These are phyloP conservation scores for Andrena camellia DNA, from an alignment of 2,888 invertebrate genomes.

Conservation along the genomic window DNA sequence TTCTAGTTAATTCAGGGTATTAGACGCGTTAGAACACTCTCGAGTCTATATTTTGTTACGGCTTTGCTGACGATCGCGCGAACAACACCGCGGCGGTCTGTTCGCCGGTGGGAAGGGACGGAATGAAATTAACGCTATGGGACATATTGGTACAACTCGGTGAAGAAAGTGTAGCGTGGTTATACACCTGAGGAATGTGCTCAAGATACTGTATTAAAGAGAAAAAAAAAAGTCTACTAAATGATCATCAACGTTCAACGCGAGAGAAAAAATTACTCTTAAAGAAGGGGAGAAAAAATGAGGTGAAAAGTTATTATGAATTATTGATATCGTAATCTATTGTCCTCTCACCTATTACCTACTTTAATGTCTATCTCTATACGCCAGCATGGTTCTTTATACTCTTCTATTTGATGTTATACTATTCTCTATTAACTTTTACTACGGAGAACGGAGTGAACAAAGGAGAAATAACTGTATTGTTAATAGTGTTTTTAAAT, in stretches of 20 bases:
- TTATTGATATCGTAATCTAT: conserved; percentile 83
- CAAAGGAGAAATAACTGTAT: conserved; percentile 62
- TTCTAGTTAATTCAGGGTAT: background rate
- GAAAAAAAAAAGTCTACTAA: conserved; percentile 82
- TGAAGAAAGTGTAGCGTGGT: conserved; percentile 84
- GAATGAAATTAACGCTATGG: conserved; percentile 38
- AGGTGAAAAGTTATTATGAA: conserved; percentile 79
- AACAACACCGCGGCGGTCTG: conserved; percentile 18
- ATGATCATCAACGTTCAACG: conserved; percentile 80
- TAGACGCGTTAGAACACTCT: background rate
- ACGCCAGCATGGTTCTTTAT: conserved; percentile 83
- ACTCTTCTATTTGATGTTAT: conserved; percentile 84
- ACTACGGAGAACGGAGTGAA: conserved; percentile 70
- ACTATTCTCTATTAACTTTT: conserved; percentile 82
- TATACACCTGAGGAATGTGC: conserved; percentile 85
- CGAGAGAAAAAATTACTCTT: conserved; percentile 78
- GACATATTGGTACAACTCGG: conserved; percentile 84
- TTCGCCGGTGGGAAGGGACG: conserved; percentile 10
- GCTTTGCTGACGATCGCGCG: background rate
- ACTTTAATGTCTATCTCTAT: conserved; percentile 84
- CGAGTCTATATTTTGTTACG: background rate
- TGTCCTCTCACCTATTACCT: conserved; percentile 83
- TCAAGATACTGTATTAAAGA: conserved; percentile 84
- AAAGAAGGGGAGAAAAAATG: conserved; percentile 72
- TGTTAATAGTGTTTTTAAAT: conserved; percentile 80